Evolutionary conservation across 2,797 vertebrate species (phyloP), one percentile per base, ranked within the genome.

Genomic region (Rhinichthys osculus): DNA sequence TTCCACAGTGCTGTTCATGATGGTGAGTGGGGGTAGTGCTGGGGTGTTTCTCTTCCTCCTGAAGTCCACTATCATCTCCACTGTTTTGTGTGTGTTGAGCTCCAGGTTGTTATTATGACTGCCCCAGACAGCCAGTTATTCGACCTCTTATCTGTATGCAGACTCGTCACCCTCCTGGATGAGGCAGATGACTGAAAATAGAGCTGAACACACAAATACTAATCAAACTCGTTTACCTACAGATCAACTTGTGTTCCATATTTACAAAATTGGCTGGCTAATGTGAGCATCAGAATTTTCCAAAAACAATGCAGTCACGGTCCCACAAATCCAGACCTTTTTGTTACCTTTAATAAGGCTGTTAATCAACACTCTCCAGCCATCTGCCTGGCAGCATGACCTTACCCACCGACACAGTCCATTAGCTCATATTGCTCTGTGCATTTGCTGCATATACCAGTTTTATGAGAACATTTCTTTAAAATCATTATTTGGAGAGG

Each of bases 351-450:
- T 84, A 44, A 62, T 78, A 59, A 78, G 64, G 19, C 7, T 7
- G 44, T 17, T 13, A 7, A 79, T 85, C 67, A 80, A 38, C 3
- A 19, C 4, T 50, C 38, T 78, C 74, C 7, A 19, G 64, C 83
- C 83, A 71, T 79, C 83, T 79, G 83, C 54, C 64, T 10, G 5
- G 52, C 35, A 47, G 50, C 40, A 21, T 71, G 74, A 59, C 72
- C 27, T 44, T 38, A 35, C 23, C 59, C 76, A 69, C 40, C 21
- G 54, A 73, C 54, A 50, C 8, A 69, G 52, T n/a, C 52, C 84
- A 80, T 50, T 77, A 85, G 11, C 59, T 42, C 35, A 23, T 47
- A 50, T 57, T 69, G 33, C 30, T 64, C 79, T 71, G 38, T 47
- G 83, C 52, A 70, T 59, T 71, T 79, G 50, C 66, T 71, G 74